A percentile compares a stretch with the other conserved stretches of the same genome.
phyloP scores from a whole-genome alignment of 2,888 invertebrate genomes.

The Steromphala cineraria region DNA sequence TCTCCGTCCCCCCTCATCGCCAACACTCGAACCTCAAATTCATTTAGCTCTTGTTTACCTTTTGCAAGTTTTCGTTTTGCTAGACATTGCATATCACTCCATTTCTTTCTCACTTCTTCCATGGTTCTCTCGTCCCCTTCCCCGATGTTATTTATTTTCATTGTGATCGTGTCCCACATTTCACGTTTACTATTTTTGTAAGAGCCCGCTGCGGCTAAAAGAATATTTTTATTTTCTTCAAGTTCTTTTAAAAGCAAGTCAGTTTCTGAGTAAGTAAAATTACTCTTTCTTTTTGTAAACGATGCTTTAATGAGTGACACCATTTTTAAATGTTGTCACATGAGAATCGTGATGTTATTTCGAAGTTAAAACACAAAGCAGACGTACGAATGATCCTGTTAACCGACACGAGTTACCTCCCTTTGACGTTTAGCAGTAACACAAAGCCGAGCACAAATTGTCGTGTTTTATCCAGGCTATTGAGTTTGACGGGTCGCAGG shows the following conservation, averaged over 20 bases:
- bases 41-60: background rate
- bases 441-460: too few species aligned
- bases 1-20: background rate
- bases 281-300: background rate
- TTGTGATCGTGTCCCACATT: background rate
- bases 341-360: background rate
- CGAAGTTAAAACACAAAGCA: background rate
- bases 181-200: background rate
- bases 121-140: background rate
- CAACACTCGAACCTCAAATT: background rate
- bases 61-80: background rate
- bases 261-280: slow-evolving; percentile 2
- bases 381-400: background rate
- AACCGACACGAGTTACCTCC: background rate
- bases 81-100: background rate
- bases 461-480: background rate
- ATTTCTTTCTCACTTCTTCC: slow-evolving; percentile 6
- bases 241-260: background rate
- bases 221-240: background rate
- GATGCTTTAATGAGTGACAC: background rate
- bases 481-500: background rate
- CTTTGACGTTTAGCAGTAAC: background rate
- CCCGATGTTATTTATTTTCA: background rate
- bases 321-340: background rate
- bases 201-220: background rate